phyloP scores from a whole-genome alignment of 2,888 invertebrate species.

The Synergus laeviventris region DNA sequence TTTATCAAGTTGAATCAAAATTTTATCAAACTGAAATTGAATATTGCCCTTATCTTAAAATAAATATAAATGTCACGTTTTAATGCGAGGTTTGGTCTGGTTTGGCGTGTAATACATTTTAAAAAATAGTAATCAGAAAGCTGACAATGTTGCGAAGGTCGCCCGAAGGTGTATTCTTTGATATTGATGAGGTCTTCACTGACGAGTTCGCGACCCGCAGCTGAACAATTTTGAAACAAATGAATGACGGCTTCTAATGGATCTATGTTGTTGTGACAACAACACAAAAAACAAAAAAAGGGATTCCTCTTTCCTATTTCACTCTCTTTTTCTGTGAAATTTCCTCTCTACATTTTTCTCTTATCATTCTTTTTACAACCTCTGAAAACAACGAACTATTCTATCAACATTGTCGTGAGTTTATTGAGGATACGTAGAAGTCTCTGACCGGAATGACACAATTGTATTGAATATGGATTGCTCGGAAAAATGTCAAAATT shows the following conservation, averaged over 20 bases:
- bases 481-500: neutral
- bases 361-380: slow-evolving; percentile 4
- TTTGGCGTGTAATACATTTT: neutral
- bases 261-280: slow-evolving; percentile 38
- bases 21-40: neutral
- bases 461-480: slow-evolving; percentile 12
- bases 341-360: slow-evolving; percentile 22
- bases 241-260: slow-evolving; percentile 38
- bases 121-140: neutral
- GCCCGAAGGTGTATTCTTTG: slow-evolving; percentile 21
- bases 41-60: neutral
- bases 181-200: slow-evolving; percentile 19
- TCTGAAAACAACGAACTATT: slow-evolving; percentile 31
- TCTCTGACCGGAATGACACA: slow-evolving; percentile 15
- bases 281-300: neutral
- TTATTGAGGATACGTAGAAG: slow-evolving; percentile 29
- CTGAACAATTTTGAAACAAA: slow-evolving; percentile 42
- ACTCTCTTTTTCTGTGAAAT: slow-evolving; percentile 1
- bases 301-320: slow-evolving; percentile 8
- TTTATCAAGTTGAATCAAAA: neutral
- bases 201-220: slow-evolving; percentile 20
- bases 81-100: neutral
- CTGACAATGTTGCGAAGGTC: neutral
- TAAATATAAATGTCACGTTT: neutral
- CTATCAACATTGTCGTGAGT: slow-evolving; percentile 28